Base-by-base conservation (phyloP, 2,888 invertebrate species). In the Carpatolechia fugitivella region DNA sequence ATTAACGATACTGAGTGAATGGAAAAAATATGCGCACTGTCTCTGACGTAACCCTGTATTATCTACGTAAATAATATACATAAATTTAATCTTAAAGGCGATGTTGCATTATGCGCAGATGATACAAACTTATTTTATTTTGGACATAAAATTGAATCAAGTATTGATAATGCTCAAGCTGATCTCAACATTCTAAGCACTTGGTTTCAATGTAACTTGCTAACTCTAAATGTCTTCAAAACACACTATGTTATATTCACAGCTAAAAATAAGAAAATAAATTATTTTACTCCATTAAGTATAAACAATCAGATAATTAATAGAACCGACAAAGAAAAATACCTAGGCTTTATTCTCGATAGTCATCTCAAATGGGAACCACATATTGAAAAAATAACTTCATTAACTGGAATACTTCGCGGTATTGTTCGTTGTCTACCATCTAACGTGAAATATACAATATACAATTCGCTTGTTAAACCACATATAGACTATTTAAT, bases 111-210 rank as follows among this genome's bases (percentile, higher is more conserved):
- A 0, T 61, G 56, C 31, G 61, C 60, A 1, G 61, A 61, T 46
- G 58, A 63, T 29, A 63, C 61, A 10, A 44, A 57, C 20, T 24
- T 62, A 11, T 62, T 60, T 16, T 60, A 62, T 29, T 60, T 52
- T 56, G 60, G 62, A 1, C 10, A n/a, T 4, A n/a, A 4, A 1
- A 13, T 36, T n/a, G 10, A 57, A 1, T 7, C 24, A 1, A 52
- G 59, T 2, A 47, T 56, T 3, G 1, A 10, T 29, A 8, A 35
- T 10, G 61, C 61, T 8, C 60, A 61, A 51, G 41, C 44, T 8
- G 59, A 61, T 36, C 33, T 63, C 6, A 13, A 63, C 30, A 8
- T 51, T 0, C 33, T 63, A 6, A 11, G 33, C 14, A 36, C 11
- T 3, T 63, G 63, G 63, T 55, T 60, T 14, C 49, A 55, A 13